Base-by-base conservation (phyloP, 2,113 vertebrate genomes). In the Thamnaconus septentrionalis region DNA sequence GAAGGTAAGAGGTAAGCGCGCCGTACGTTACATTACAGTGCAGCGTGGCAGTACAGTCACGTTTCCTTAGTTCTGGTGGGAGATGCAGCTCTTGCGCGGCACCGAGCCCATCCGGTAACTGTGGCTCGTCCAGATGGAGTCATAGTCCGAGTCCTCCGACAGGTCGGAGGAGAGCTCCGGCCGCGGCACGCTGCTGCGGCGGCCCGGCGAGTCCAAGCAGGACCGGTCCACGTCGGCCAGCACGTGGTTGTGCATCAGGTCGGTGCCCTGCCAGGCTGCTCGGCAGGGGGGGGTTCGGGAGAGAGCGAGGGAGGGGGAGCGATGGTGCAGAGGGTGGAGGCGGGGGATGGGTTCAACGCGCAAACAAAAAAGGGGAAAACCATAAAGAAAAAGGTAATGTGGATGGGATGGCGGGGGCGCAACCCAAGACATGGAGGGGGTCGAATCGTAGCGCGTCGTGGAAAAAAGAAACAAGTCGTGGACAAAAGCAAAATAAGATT, bases 221-320 rank as follows among this genome's bases (percentile, higher is more conserved):
- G 96, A 94, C 90, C 96, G 95, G 93, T 98, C 96, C 89, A 92
- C 92, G 84, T 96, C 96, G 70, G 94, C 95, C 91, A 99, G 90
- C 90, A 99, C 96, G 87, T 99, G 97, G 94, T 99, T 99, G 93
- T 99, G 97, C 97, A 99, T 99, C 93, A 99, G 94, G 92, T 99
- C 97, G 80, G 97, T 99, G 91, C 96, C 97, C 93, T 99, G 97
- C 97, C 97, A 99, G 90, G 97, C 97, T 99, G 91, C 87, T 85
- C 72, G 80, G 87, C 88, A 85, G 83, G 76, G 77, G 81, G 79
- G 18, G 18, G 18, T 31, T 31, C 18, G 18, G 18, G 18, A 31
- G 18, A 2, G 18, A 1, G 18, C 18, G 18, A 84, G 83, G 83
- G 65, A 55, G 64, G 71, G 90, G 82, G 79, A 84, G 59, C 41